Percentiles rank a stretch among this genome's conserved stretches.
phyloP scores from a whole-genome alignment of 2,113 vertebrate species.

The Mobula birostris region DNA sequence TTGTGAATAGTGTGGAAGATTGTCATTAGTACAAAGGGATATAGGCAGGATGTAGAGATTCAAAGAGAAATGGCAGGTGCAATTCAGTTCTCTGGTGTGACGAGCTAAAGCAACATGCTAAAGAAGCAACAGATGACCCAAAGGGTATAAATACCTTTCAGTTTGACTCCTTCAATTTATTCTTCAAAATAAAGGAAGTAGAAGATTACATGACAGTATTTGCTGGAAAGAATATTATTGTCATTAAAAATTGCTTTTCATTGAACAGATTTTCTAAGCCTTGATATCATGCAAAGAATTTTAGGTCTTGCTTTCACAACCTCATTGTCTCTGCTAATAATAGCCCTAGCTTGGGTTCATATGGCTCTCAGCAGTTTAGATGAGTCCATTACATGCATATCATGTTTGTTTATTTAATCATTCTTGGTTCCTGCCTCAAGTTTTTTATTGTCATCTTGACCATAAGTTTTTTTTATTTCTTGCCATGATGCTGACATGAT shows the following conservation, averaged over 20 bases:
- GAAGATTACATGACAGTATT: too few species aligned
- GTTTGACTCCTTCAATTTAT: not conserved
- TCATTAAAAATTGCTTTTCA: not conserved
- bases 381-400: not conserved
- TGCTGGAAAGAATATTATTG: not conserved
- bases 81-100: not conserved
- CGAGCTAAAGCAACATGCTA: not conserved
- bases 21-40: too few species aligned
- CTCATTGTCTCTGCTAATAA: not conserved
- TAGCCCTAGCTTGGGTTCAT: not conserved
- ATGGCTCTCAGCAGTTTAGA: not conserved
- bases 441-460: not conserved
- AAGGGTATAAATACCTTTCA: not conserved
- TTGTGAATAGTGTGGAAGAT: too few species aligned
- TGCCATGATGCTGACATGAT: too few species aligned
- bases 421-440: not conserved
- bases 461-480: not conserved
- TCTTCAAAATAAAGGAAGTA: not conserved
- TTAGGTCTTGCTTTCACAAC: not conserved
- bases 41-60: too few species aligned
- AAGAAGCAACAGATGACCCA: not conserved
- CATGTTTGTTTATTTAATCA: not conserved
- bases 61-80: too few species aligned
- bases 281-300: not conserved
- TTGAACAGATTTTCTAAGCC: not conserved